Evolutionary conservation across 2,888 invertebrate genomes (phyloP).

Genomic region (Gibbula magus): DNA sequence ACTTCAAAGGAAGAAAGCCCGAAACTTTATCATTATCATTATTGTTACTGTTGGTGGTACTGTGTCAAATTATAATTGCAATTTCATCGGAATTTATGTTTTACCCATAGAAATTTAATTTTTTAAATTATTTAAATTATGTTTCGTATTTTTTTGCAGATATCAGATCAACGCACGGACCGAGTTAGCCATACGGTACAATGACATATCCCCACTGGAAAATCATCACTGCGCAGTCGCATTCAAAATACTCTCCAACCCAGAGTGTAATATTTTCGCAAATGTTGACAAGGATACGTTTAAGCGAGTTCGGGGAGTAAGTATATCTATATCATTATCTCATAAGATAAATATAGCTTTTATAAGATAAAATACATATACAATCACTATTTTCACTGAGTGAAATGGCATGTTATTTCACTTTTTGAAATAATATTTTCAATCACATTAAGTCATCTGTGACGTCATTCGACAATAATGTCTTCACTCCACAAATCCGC

Average conservation of each 20-base stretch:
- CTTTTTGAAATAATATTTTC: no score
- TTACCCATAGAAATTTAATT: neutral
- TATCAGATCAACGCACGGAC: slow-evolving; percentile 86
- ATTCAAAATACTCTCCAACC: slow-evolving; percentile 86
- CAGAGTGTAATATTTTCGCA: slow-evolving; percentile 87
- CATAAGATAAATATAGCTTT: no score
- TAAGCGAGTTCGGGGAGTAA: slow-evolving; percentile 71
- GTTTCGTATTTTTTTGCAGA: slow-evolving; percentile 45
- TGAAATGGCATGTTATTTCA: no score
- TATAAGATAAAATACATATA: no score
- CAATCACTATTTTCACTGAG: neutral
- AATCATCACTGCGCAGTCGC: slow-evolving; percentile 91
- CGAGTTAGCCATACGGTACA: slow-evolving; percentile 87
- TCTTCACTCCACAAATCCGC: no score
- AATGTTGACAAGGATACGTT: slow-evolving; percentile 78
- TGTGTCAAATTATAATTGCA: neutral
- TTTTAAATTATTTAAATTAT: neutral
- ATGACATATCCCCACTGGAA: slow-evolving; percentile 89
- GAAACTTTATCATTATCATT: no score
- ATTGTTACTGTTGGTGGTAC: neutral
- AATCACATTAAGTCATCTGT: no score
- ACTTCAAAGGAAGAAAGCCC: no score
- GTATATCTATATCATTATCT: slow-evolving; percentile 26
- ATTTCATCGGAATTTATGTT: neutral
- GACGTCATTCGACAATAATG: no score